These are phyloP conservation scores for Drosophila arawakana DNA, from an alignment of 1,140 invertebrate genomes.

Conservation along the genomic window DNA sequence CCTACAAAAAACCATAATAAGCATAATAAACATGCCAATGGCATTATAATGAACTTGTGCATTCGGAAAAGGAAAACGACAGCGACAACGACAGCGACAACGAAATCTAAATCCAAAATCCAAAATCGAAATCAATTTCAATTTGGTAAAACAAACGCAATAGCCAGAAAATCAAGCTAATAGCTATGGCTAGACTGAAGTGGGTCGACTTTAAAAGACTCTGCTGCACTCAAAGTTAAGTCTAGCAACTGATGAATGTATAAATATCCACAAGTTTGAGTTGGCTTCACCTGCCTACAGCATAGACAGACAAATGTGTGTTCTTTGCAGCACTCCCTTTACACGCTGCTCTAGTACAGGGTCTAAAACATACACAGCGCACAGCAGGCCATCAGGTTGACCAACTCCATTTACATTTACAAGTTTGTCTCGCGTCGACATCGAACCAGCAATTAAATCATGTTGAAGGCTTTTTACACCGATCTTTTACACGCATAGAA, in stretches of 20 bases:
- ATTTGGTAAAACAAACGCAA: slow-evolving; percentile 16
- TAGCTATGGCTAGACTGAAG: too few relatives aligned
- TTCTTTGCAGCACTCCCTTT: too few relatives aligned
- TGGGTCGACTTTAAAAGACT: too few relatives aligned
- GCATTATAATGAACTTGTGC: slow-evolving; percentile 48
- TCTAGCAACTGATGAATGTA: too few relatives aligned
- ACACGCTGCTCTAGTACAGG: too few relatives aligned
- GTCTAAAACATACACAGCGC: slow-evolving; percentile 3
- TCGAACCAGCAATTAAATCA: slow-evolving; percentile 42
- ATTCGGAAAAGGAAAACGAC: slow-evolving; percentile 28
- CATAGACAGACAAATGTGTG: too few relatives aligned
- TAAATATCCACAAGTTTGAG: too few relatives aligned
- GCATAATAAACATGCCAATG: slow-evolving; percentile 49
- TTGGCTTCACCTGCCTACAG: too few relatives aligned
- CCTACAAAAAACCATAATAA: slow-evolving; percentile 35
- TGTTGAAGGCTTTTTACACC: slow-evolving; percentile 22
- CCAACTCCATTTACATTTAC: slow-evolving; percentile 27
- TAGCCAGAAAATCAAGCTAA: not conserved
- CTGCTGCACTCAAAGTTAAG: too few relatives aligned
- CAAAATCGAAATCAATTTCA: slow-evolving; percentile 23
- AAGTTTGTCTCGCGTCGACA: slow-evolving; percentile 11
- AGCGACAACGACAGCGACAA: slow-evolving; percentile 9
- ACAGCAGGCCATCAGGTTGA: slow-evolving; percentile 37
- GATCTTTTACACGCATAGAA: slow-evolving; percentile 42
- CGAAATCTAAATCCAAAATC: slow-evolving; percentile 4